These are phyloP conservation scores for Lithophane leautieri DNA, from an alignment of 2,888 invertebrate species.

Conservation along the genomic window DNA sequence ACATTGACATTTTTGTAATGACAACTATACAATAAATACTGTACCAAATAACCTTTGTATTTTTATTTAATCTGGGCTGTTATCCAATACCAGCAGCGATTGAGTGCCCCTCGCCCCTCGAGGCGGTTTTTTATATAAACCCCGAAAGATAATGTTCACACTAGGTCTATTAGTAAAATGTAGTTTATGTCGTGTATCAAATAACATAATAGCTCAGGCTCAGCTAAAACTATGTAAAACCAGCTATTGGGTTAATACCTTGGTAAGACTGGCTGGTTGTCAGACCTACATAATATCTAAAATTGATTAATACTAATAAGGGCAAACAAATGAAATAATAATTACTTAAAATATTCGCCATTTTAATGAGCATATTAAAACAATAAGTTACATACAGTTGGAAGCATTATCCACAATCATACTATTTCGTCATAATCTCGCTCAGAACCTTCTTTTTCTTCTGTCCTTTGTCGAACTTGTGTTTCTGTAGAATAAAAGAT, in stretches of 20 bases:
- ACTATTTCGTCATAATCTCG: conserved; percentile 86
- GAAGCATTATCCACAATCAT: conserved; percentile 46
- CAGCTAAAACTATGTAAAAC: not conserved
- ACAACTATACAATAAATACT: conserved; percentile 89
- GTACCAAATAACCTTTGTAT: conserved; percentile 82
- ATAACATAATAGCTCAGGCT: not conserved
- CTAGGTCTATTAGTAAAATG: not conserved
- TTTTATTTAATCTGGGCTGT: conserved; percentile 59
- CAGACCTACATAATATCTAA: too few relatives aligned
- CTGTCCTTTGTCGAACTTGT: conserved; percentile 85
- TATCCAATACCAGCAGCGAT: not conserved
- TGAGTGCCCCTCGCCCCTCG: not conserved
- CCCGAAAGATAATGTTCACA: not conserved
- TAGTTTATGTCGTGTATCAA: not conserved
- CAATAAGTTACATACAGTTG: conserved; percentile 67
- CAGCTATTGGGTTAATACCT: not conserved
- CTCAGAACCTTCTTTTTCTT: conserved; percentile 90
- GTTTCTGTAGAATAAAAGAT: conserved; percentile 82
- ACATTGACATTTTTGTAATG: conserved; percentile 90
- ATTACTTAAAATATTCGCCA: conserved; percentile 43
- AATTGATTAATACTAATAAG: not conserved
- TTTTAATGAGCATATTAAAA: conserved; percentile 61
- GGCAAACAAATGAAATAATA: not conserved
- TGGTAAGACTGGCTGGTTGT: not conserved
- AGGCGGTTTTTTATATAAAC: not conserved